Conservation (phyloP, 2,113 vertebrate genomes). For the Zapornia atra region DNA sequence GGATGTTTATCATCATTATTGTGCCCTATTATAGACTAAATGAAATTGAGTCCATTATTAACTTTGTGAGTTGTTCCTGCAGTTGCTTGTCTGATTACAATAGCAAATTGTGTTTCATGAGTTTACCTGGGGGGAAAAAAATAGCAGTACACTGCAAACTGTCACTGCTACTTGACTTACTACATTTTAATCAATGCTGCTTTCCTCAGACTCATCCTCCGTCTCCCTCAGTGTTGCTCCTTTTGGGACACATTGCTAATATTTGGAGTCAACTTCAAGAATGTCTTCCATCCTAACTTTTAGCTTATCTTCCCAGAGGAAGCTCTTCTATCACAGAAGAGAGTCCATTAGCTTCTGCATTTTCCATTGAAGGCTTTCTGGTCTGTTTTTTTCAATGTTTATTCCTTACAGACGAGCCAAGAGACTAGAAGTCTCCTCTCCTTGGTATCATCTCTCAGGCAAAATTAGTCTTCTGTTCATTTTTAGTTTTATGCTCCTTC, state of each 20-base stretch:
- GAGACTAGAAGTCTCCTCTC: neutral
- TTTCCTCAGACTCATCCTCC: neutral
- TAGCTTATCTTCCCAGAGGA: neutral
- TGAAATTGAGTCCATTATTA: neutral
- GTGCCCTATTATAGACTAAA: neutral
- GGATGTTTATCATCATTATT: neutral
- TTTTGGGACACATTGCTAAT: neutral
- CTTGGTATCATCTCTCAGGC: neutral
- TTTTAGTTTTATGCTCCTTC: neutral
- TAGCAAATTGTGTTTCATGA: neutral
- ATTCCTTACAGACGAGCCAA: neutral
- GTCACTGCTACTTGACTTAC: neutral
- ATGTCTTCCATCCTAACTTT: neutral
- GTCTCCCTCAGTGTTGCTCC: neutral
- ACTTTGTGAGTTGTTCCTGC: neutral
- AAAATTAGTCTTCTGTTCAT: neutral
- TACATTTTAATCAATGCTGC: neutral
- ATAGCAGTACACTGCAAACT: neutral
- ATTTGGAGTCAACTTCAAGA: neutral
- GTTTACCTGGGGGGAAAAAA: rapidly evolving
- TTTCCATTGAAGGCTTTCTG: neutral
- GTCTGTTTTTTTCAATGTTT: neutral
- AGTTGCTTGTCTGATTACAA: neutral
- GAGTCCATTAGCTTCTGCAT: neutral
- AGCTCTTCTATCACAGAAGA: neutral